Conservation (phyloP, 2,888 invertebrate genomes). For the Eurois occulta region DNA sequence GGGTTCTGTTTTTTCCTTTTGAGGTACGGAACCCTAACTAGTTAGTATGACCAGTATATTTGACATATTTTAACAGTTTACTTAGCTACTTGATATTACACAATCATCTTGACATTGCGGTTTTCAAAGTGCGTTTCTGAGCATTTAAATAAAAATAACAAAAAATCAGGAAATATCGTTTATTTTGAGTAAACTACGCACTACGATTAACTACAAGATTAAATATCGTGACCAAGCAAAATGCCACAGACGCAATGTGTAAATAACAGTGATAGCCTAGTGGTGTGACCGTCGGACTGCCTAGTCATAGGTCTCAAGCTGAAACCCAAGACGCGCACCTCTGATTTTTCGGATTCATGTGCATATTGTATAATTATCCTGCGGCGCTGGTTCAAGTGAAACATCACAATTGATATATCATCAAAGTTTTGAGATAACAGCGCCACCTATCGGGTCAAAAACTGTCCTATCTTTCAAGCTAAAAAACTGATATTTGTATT, state of each 20-base stretch:
- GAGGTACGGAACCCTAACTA: no score
- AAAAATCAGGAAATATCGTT: not conserved
- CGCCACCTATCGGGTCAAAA: not conserved
- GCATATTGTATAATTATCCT: no score
- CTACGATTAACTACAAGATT: not conserved
- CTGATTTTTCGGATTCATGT: no score
- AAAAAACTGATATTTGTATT: not conserved
- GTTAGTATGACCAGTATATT: not conserved
- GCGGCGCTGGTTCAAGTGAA: no score
- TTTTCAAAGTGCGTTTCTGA: not conserved
- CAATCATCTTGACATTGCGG: not conserved
- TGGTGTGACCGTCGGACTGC: no score
- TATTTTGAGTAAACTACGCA: not conserved
- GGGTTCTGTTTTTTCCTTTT: no score
- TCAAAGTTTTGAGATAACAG: not conserved
- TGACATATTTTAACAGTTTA: not conserved
- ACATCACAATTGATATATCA: no score
- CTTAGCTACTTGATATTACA: not conserved
- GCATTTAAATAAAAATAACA: not conserved
- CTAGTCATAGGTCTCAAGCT: no score
- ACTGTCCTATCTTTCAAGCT: not conserved
- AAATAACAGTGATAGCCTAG: no score
- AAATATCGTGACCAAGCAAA: not conserved
- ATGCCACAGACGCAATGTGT: not conserved
- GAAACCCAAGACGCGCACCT: no score